Evolutionary conservation across 2,113 vertebrate species (phyloP).

Genomic region (Gallinago media): DNA sequence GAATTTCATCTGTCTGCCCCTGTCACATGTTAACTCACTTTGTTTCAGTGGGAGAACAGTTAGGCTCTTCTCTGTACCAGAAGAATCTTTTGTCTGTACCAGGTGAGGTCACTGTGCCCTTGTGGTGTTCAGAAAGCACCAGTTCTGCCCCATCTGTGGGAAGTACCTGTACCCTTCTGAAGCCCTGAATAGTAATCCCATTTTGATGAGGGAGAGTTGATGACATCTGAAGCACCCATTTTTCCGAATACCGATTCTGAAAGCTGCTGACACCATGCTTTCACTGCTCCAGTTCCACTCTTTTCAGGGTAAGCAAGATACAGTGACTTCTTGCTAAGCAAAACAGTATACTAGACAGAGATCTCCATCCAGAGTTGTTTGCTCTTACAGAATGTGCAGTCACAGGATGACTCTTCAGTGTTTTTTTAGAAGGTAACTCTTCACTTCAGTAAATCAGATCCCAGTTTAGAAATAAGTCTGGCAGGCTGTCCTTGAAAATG

Average conservation of each 20-base stretch:
- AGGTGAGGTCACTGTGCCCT: not conserved
- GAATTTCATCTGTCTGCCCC: not conserved
- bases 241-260: not conserved
- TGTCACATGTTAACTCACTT: not conserved
- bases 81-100: not conserved
- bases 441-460: not conserved
- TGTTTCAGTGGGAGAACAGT: not conserved
- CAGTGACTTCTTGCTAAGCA: not conserved
- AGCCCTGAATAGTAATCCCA: not conserved
- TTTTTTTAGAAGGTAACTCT: not conserved
- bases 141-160: not conserved
- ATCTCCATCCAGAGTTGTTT: not conserved
- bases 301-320: not conserved
- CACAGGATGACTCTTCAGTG: not conserved
- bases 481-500: not conserved
- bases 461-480: not conserved
- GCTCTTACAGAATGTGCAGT: not conserved
- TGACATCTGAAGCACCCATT: not conserved
- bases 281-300: not conserved
- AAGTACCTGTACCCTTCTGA: not conserved
- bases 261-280: not conserved
- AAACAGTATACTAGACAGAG: not conserved
- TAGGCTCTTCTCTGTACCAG: not conserved
- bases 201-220: not conserved
- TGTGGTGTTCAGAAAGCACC: accelerated